phyloP scores from a whole-genome alignment of 2,113 vertebrate genomes.

The Oncorhynchus clarkii region DNA sequence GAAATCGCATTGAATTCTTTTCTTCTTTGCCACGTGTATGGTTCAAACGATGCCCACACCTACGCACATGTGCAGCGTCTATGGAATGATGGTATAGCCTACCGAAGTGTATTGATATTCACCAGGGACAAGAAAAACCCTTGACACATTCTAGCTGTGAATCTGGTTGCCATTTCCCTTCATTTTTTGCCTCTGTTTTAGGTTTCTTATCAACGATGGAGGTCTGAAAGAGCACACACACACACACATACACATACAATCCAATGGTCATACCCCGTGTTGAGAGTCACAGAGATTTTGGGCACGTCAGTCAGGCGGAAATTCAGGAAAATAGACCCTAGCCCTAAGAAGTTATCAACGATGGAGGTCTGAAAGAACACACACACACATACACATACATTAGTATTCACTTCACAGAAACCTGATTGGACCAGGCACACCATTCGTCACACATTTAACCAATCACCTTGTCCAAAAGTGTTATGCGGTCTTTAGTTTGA shows the following conservation, averaged over 20 bases:
- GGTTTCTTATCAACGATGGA: conserved; percentile 54
- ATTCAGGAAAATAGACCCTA: no score
- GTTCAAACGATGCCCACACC: conserved; percentile 49
- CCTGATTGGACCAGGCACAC: conserved; percentile 35
- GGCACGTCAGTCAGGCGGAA: no score
- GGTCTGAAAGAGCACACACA: conserved; percentile 29
- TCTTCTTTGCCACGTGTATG: conserved; percentile 17
- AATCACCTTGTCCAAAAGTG: conserved; percentile 20
- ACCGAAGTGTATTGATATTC: conserved; percentile 54
- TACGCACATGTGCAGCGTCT: conserved; percentile 58
- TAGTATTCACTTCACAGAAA: conserved; percentile 24
- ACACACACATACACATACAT: no score
- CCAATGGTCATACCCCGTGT: no score
- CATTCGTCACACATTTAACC: conserved; percentile 40
- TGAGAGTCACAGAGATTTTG: no score
- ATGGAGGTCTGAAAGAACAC: conserved; percentile 43
- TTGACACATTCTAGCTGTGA: conserved; percentile 41
- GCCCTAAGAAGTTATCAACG: conserved; percentile 16
- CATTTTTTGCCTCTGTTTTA: conserved; percentile 61
- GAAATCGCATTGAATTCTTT: neutral
- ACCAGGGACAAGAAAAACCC: conserved; percentile 46
- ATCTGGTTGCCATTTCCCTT: conserved; percentile 49
- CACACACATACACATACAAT: no score
- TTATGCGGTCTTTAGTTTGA: conserved; percentile 1
- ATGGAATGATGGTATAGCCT: neutral